Evolutionary conservation across 2,888 invertebrate species (phyloP), one percentile per base, ranked within the genome.

Genomic region (Apodemia hepburni): DNA sequence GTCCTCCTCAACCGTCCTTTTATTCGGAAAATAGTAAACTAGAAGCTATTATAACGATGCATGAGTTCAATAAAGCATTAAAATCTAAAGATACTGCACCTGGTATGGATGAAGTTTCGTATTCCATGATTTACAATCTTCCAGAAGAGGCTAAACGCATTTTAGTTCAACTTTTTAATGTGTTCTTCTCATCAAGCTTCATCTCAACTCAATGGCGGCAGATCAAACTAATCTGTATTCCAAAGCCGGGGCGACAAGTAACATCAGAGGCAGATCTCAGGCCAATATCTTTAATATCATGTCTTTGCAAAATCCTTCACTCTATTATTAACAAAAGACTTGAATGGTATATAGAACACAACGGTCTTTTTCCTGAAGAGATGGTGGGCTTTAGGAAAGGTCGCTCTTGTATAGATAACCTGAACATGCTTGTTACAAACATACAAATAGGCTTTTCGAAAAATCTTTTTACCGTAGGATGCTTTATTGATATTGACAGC

Each of bases 221-320:
- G 6, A 15, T 42, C 5, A 42, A 42, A 42, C 1, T 42, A 4
- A 15, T 15, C 12, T 15, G 8, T 42, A 42, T 42, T 42, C 15
- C 42, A 15, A 42, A 42, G 42, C 15, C 3, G 15, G 42, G 42
- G 0, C 42, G 45, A 7, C 45, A 45, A 45, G 15, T 45, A 6
- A 45, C 45, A 45, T 45, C 12, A 9, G 12, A 12, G 1, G 49
- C 60, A 18, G 54, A 54, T 12, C 3, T 63, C 0, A 59, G 63
- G 42, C 63, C 63, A 1, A 63, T 63, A 33, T 51, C 60, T 2
- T 17, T 63, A 5, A 60, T 63, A 12, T 63, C 63, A 3, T 60
- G 63, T 45, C 4, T 63, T 2, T 63, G 63, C 11, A 63, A 60
- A 42, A 60, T 57, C 33, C 49, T 61, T 57, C 61, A 61, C 27